Conservation (phyloP, 1,140 invertebrate species). For the Paralvinella palmiformis region DNA sequence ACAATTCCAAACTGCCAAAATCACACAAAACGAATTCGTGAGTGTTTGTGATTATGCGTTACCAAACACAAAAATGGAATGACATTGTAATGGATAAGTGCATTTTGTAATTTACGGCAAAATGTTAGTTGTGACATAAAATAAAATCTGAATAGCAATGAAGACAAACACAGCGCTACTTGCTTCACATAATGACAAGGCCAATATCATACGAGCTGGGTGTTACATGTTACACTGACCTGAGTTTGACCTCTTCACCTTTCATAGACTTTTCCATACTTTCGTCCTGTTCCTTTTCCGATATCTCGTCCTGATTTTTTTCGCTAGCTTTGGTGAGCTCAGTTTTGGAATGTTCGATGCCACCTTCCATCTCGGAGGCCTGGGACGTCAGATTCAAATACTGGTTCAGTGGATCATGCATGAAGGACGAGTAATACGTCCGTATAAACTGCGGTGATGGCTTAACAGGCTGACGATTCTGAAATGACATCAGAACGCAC, state of each 20-base stretch:
- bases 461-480: slow-evolving; percentile 63
- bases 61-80: no score
- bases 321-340: slow-evolving; percentile 22
- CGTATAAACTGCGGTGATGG: slow-evolving; percentile 78
- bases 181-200: no score
- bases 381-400: slow-evolving; percentile 30
- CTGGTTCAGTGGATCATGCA: slow-evolving; percentile 74
- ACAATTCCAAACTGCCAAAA: no score
- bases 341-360: slow-evolving; percentile 12
- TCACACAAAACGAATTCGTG: no score
- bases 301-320: slow-evolving; percentile 27
- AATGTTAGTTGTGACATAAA: no score
- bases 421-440: slow-evolving; percentile 78
- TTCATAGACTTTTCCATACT: slow-evolving; percentile 6
- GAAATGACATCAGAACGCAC: slow-evolving; percentile 39
- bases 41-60: no score
- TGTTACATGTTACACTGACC: no score
- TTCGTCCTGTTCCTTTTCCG: slow-evolving; percentile 25
- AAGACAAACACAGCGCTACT: no score
- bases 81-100: no score
- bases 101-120: no score
- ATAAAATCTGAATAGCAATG: no score
- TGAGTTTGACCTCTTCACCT: not conserved
- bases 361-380: not conserved
- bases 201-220: no score